These are phyloP conservation scores for Alentia gelatinosa DNA, from an alignment of 2,888 invertebrate species.

Conservation along the genomic window DNA sequence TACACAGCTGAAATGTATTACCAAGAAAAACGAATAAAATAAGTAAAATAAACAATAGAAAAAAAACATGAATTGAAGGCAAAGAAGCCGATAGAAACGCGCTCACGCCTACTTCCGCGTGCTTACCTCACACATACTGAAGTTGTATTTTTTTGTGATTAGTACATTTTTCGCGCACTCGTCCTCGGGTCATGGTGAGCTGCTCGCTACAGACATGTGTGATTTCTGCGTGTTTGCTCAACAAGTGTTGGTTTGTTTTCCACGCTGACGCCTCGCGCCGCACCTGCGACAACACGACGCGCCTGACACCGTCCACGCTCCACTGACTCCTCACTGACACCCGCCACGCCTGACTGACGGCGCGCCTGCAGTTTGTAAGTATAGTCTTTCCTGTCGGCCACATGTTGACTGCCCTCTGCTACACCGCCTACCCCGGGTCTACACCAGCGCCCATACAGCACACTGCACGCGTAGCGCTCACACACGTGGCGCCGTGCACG, in stretches of 20 bases:
- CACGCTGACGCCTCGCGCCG: conserved; percentile 5
- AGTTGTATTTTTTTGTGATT: no score
- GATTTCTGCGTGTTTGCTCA: conserved; percentile 25
- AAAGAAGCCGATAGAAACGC: no score
- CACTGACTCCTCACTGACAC: not conserved
- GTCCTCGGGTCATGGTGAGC: no score
- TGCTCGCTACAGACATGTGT: no score
- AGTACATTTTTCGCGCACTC: no score
- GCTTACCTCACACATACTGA: no score
- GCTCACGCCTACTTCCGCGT: no score
- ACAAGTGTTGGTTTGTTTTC: conserved; percentile 35
- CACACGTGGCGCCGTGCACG: not conserved
- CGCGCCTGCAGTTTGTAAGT: conserved; percentile 42
- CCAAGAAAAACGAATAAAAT: no score
- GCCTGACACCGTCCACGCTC: not conserved
- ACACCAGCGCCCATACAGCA: not conserved
- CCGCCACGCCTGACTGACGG: not conserved
- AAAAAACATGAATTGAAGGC: no score
- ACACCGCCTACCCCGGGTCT: not conserved
- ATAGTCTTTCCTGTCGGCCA: not conserved
- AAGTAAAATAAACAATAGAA: no score
- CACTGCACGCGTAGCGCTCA: not conserved
- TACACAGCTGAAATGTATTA: no score
- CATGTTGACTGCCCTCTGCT: not conserved
- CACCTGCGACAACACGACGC: conserved; percentile 29